Base-by-base conservation (phyloP, 1,140 invertebrate genomes). In the Ylistrum balloti region DNA sequence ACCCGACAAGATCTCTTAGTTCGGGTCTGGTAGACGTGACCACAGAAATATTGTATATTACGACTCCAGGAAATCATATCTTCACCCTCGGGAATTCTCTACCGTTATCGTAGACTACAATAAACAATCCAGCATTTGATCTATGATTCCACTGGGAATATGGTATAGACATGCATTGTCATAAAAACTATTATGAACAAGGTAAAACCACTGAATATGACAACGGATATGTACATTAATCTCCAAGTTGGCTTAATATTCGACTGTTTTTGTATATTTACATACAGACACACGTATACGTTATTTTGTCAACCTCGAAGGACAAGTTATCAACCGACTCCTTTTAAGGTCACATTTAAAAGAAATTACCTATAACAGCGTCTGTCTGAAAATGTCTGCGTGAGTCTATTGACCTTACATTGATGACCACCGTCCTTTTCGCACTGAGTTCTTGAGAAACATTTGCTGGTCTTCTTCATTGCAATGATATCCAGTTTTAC, bases 171-270 rank as follows among this genome's bases (percentile, higher is more conserved):
- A 74, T 74, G 56, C 56, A 74, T 28, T 28, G 56, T 74, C 56
- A 74, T 74, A 74, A 74, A 74, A 74, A n/a, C 56, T 74, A 74
- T 74, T 74, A 74, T 28, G 56, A 74, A 74, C 56, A 74, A 74
- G 56, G 56, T 74, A 74, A 74, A 74, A n/a, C 15, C n/a, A 74
- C 56, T 74, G 56, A 28, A 74, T 74, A 17, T n/a, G 11, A 74
- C 56, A 28, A 3, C 28, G 56, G 56, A 74, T 28, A 74, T 28
- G 56, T 28, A n/a, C 56, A 74, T 74, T n/a, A 28, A n/a, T 74
- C n/a, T 74, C 56, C 56, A 9, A 74, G 22, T n/a, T 74, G n/a
- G 56, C 22, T n/a, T 48, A 48, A 74, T 74, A 74, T 28, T n/a
- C 28, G 22, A 74, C 22, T 74, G 56, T n/a, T 11, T n/a, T n/a